Evolutionary conservation across 2,888 invertebrate species (phyloP), one percentile per base, ranked within the genome.

Genomic region (Eudasyphora cyanicolor): DNA sequence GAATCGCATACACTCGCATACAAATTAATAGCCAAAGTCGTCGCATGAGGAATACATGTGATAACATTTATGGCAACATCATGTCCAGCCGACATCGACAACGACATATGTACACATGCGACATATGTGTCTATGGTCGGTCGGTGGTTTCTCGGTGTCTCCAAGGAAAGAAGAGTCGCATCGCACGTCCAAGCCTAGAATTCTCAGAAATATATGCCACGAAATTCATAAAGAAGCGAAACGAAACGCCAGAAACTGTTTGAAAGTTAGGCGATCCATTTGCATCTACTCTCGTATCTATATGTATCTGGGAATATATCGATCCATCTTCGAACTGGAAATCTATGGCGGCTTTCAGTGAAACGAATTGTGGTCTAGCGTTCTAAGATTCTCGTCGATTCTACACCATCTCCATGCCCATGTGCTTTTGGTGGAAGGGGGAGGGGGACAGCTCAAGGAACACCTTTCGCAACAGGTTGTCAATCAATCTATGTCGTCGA

Each of bases 391-490:
- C n/a, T n/a, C n/a, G n/a, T n/a, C n/a, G n/a, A n/a, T n/a, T n/a
- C n/a, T n/a, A n/a, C n/a, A 8, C 5, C 35, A 29, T 32, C 29
- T 14, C 29, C 19, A 62, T 32, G 12, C 60, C 69, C 57, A 69
- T 78, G 75, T 54, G 74, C 57, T 7, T 8, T 51, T 8, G 4
- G 19, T 17, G 38, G 0, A 38, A 8, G 57, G 42, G 21, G 12
- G 19, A n/a, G 62, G 45, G n/a, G 57, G 8, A 71, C 27, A 51
- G 51, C 60, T 29, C 38, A 49, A 70, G 75, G 81, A 78, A 71
- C 84, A 81, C 81, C 81, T 84, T 84, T 81, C 78, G 84, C 84
- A 84, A 84, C 84, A 84, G 81, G 84, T 84, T 84, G 81, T 81
- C 81, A 81, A 84, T 81, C 84, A 84, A 81, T 81, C 84, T 76